Evolutionary conservation across 2,797 vertebrate genomes (phyloP).

Genomic region (Pelochelys cantorii): DNA sequence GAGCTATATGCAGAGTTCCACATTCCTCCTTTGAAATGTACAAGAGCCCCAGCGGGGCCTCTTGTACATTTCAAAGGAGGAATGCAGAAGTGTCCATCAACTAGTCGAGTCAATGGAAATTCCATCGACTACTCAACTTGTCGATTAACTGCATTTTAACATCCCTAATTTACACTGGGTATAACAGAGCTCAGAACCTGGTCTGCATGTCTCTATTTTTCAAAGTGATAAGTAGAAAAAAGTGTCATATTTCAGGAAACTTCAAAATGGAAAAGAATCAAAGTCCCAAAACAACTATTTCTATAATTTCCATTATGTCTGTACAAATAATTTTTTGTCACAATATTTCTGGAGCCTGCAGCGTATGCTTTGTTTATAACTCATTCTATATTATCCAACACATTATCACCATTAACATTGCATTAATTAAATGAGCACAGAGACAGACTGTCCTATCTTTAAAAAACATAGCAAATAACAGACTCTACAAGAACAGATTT

Average conservation of each 20-base stretch:
- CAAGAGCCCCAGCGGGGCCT: no score
- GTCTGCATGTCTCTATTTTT: conserved; percentile 27
- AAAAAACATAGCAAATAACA: conserved; percentile 60
- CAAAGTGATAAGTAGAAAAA: conserved; percentile 37
- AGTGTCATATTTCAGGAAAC: conserved; percentile 25
- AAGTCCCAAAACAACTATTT: conserved; percentile 25
- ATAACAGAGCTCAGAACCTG: neutral
- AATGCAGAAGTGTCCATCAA: no score
- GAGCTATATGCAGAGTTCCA: no score
- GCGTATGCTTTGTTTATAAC: conserved; percentile 66
- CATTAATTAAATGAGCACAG: conserved; percentile 68
- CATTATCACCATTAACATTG: conserved; percentile 66
- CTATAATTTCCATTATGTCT: conserved; percentile 34
- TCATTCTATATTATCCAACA: conserved; percentile 64
- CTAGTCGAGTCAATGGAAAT: no score
- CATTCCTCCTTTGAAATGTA: no score
- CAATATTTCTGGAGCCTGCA: conserved; percentile 46
- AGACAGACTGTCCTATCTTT: conserved; percentile 68
- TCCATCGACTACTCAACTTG: no score
- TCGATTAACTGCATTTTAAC: no score
- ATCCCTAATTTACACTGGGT: neutral
- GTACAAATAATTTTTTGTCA: conserved; percentile 56
- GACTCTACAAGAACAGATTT: conserved; percentile 69
- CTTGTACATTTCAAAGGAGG: no score
- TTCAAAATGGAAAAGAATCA: conserved; percentile 55